phyloP scores from a whole-genome alignment of 2,113 vertebrate species.

The Cyanoramphus novaezelandiae region DNA sequence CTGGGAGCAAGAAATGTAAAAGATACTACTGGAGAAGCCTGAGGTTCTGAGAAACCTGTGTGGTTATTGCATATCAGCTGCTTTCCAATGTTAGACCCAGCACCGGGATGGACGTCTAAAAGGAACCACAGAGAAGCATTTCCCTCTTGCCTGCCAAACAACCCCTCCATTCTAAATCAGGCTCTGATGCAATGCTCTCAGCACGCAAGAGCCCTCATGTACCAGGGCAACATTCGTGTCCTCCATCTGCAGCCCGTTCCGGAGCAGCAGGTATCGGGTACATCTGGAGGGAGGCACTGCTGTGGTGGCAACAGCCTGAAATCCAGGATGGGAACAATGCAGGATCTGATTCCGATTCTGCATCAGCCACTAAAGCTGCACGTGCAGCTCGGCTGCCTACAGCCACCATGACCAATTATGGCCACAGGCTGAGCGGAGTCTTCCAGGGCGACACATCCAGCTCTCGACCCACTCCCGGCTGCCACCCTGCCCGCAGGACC shows the following conservation, averaged over 20 bases:
- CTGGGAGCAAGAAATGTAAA: background rate
- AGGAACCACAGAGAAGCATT: background rate
- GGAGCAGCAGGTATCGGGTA: rapidly evolving
- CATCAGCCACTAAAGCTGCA: background rate
- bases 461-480: rapidly evolving
- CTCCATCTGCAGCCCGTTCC: background rate
- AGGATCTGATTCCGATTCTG: background rate
- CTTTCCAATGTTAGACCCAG: background rate
- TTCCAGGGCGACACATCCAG: rapidly evolving
- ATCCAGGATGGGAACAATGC: background rate
- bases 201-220: background rate
- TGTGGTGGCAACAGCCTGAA: background rate
- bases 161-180: background rate
- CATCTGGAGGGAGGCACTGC: background rate
- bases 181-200: background rate
- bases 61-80: rapidly evolving
- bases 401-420: conserved; percentile 8
- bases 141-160: background rate
- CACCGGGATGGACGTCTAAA: background rate
- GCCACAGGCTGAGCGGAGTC: background rate
- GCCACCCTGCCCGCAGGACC: background rate
- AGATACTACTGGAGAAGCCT: background rate
- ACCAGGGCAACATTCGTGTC: background rate
- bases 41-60: background rate
- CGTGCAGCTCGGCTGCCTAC: background rate